A percentile compares a stretch with the other conserved stretches of the same genome.
phyloP scores from a whole-genome alignment of 2,888 invertebrate species.

The Torymus aiolomorphi region DNA sequence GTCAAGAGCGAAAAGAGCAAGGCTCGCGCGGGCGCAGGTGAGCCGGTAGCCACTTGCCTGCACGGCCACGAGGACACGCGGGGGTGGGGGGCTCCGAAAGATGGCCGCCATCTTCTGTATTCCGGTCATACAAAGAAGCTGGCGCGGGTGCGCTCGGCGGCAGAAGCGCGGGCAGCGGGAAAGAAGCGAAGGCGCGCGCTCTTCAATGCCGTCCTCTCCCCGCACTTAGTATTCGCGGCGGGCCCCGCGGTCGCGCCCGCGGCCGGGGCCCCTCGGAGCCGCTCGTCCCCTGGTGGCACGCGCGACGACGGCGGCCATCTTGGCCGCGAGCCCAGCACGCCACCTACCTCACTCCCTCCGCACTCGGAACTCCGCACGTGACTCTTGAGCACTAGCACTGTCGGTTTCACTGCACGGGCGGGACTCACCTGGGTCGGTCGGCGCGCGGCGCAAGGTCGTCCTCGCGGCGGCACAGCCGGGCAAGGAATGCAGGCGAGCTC shows the following conservation, averaged over 20 bases:
- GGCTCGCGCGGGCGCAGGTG: conserved; percentile 21
- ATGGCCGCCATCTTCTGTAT: conserved; percentile 75
- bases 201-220: conserved; percentile 74
- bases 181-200: too few relatives aligned
- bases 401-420: too few relatives aligned
- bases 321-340: conserved; percentile 15
- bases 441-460: conserved; percentile 50
- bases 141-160: conserved; percentile 47
- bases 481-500: conserved; percentile 59
- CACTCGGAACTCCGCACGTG: not conserved
- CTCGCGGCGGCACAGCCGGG: conserved; percentile 64
- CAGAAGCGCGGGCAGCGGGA: conserved; percentile 49
- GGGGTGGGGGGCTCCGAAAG: conserved; percentile 66
- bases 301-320: conserved; percentile 48
- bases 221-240: conserved; percentile 72
- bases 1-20: not conserved
- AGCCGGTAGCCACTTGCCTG: not conserved
- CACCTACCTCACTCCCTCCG: not conserved
- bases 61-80: conserved; percentile 1
- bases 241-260: conserved; percentile 59
- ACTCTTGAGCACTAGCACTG: not conserved
- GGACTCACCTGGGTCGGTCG: too few relatives aligned
- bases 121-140: conserved; percentile 67
- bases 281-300: conserved; percentile 62
- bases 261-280: conserved; percentile 60